Conservation (phyloP, 2,797 vertebrate genomes). For the Perodicticus potto region DNA sequence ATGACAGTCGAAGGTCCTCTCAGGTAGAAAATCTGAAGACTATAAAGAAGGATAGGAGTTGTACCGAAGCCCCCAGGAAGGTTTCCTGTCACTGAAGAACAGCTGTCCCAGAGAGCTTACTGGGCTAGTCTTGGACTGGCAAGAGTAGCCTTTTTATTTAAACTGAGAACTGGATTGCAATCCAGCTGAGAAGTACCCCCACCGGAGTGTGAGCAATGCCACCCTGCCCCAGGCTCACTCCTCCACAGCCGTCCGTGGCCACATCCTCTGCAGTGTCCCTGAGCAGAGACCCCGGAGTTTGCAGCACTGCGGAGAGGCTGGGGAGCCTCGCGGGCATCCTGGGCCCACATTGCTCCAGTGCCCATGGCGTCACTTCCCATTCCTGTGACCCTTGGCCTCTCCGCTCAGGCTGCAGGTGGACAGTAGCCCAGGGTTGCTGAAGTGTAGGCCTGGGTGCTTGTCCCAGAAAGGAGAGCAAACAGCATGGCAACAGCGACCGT, state of each 20-base stretch:
- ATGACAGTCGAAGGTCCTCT: neutral
- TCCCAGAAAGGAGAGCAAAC: neutral
- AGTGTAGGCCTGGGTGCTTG: neutral
- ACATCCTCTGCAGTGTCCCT: too few relatives aligned
- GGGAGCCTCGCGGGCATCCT: rapidly evolving
- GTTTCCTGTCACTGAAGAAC: neutral
- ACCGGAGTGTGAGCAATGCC: neutral
- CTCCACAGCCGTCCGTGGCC: neutral
- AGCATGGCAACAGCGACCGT: too few relatives aligned
- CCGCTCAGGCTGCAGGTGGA: neutral
- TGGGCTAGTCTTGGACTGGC: neutral
- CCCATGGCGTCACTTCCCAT: neutral
- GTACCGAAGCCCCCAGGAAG: too few relatives aligned
- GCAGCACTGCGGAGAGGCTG: neutral
- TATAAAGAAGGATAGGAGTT: neutral
- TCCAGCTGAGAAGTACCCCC: neutral
- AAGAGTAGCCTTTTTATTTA: neutral
- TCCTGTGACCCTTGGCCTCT: neutral
- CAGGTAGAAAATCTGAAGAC: neutral
- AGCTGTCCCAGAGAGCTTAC: neutral
- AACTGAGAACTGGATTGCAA: neutral
- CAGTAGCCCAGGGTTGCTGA: too few relatives aligned
- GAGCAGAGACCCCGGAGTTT: neutral
- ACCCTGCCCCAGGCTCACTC: neutral
- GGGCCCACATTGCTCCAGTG: neutral